These are phyloP conservation scores for Mustela nigripes DNA, from an alignment of 2,113 vertebrate species.

Conservation along the genomic window DNA sequence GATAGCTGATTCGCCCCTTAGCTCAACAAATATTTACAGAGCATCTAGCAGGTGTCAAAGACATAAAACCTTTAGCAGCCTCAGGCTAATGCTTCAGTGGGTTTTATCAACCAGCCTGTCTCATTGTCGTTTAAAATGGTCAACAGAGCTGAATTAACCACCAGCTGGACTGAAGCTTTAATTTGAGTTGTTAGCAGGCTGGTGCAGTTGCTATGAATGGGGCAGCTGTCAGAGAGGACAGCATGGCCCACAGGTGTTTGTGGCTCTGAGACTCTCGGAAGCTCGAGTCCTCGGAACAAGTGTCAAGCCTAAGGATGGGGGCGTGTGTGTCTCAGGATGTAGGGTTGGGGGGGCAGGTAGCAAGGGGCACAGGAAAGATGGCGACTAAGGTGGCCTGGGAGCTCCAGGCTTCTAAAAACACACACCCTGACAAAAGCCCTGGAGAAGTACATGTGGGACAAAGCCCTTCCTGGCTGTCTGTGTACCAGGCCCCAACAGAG, in stretches of 20 bases:
- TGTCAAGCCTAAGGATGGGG: background rate
- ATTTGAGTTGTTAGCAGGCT: background rate
- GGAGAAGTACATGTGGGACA: rapidly evolving
- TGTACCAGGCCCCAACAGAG: no score
- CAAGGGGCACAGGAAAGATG: background rate
- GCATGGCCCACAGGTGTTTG: background rate
- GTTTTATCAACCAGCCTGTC: background rate
- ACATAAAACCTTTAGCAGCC: background rate
- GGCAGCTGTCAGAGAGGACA: background rate
- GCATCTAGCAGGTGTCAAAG: background rate
- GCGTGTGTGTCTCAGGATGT: background rate
- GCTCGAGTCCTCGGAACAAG: background rate
- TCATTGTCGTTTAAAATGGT: background rate
- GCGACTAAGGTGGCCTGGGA: background rate
- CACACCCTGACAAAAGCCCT: background rate
- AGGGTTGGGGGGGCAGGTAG: no score
- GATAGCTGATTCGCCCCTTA: background rate
- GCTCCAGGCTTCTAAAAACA: background rate
- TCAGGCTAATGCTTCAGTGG: background rate
- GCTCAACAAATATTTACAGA: constrained; percentile 1
- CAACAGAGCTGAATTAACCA: background rate
- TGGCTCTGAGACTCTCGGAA: background rate
- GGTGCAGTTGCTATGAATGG: background rate
- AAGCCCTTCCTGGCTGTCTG: background rate
- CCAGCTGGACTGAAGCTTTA: background rate